These are phyloP conservation scores for Nemotelus nigrinus DNA, from an alignment of 2,888 invertebrate genomes.

Conservation along the genomic window DNA sequence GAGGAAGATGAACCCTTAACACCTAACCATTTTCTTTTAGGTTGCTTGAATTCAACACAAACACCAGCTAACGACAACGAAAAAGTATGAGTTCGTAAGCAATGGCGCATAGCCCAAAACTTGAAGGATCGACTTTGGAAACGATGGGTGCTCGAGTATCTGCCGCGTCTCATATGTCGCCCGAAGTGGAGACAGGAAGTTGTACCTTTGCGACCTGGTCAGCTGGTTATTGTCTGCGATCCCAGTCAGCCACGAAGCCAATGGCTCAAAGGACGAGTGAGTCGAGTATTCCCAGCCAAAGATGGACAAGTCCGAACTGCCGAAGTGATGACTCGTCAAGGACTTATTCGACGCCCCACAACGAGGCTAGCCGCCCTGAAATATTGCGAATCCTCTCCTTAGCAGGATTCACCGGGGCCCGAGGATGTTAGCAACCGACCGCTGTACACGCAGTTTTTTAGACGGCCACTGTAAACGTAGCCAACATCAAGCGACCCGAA, in stretches of 20 bases:
- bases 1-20: no score
- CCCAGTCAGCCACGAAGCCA: neutral
- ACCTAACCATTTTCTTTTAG: no score
- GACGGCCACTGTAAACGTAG: no score
- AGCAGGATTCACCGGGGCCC: constrained; percentile 1
- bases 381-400: neutral
- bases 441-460: no score
- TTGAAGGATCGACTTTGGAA: no score
- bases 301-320: neutral
- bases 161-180: constrained; percentile 3
- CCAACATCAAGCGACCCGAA: no score
- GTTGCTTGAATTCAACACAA: neutral
- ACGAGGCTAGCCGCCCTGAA: neutral
- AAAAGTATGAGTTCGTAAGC: no score
- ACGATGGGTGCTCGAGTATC: constrained; percentile 1
- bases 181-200: constrained; percentile 1
- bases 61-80: no score
- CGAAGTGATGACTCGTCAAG: constrained; percentile 1
- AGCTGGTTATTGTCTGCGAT: neutral
- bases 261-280: constrained; percentile 3
- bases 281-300: neutral
- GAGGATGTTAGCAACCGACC: neutral
- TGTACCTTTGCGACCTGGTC: neutral
- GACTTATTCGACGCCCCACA: neutral
- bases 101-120: no score